Evolutionary conservation across 30 jellyfish, hydroid and myxozoan species (phyloP).

Genomic region (Pelagia noctiluca): DNA sequence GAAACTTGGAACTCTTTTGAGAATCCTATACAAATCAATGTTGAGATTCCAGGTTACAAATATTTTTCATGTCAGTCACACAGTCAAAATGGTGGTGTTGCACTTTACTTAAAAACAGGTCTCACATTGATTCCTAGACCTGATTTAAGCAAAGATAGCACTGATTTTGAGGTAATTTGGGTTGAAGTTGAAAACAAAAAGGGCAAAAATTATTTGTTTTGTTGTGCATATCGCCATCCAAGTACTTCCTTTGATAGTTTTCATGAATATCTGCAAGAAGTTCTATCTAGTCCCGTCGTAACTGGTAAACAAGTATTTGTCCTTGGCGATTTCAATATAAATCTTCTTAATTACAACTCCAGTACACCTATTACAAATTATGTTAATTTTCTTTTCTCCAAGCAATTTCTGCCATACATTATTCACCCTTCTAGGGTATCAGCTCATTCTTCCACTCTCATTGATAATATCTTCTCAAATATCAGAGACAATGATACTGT

Average conservation of each 20-base stretch:
- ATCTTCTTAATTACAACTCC: too few relatives aligned
- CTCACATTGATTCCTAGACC: conserved; percentile 6
- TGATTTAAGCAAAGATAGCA: not conserved
- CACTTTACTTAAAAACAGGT: conserved; percentile 2
- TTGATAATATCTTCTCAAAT: too few relatives aligned
- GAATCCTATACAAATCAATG: conserved; percentile 12
- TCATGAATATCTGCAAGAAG: conserved; percentile 3
- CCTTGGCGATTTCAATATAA: too few relatives aligned
- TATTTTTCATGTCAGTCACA: conserved; percentile 22
- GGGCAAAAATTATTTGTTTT: not conserved
- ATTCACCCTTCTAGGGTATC: too few relatives aligned
- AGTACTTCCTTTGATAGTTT: not conserved
- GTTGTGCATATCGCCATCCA: conserved; percentile 1
- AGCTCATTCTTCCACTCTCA: too few relatives aligned
- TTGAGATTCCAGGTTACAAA: conserved; percentile 14
- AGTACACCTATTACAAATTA: too few relatives aligned
- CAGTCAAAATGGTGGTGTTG: conserved; percentile 17
- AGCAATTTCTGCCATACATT: too few relatives aligned
- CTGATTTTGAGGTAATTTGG: not conserved
- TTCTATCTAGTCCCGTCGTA: not conserved
- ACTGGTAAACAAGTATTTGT: too few relatives aligned
- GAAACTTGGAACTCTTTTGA: conserved; percentile 47
- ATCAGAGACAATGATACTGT: too few relatives aligned
- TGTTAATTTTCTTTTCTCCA: too few relatives aligned
- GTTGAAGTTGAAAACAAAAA: not conserved